Conservation (phyloP, 2,888 invertebrate genomes). For the Unio pictorum region DNA sequence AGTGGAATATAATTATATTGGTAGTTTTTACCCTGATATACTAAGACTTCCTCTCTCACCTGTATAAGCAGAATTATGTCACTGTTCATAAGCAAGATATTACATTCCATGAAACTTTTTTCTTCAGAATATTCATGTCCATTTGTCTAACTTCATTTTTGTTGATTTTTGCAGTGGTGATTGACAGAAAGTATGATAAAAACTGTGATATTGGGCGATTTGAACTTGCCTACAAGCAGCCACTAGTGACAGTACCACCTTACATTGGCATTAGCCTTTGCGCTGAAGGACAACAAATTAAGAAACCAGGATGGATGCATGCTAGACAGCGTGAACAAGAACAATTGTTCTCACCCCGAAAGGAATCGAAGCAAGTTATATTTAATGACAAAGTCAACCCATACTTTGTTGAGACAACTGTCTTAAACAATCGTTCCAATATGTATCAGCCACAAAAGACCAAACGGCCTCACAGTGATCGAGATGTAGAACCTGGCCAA, state of each 20-base stretch:
- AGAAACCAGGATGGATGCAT: slow-evolving; percentile 45
- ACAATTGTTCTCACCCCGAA: slow-evolving; percentile 28
- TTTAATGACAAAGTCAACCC: slow-evolving; percentile 32
- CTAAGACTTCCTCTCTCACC: neutral
- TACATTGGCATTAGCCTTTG: slow-evolving; percentile 70
- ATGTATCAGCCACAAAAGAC: slow-evolving; percentile 39
- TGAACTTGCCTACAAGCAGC: slow-evolving; percentile 70
- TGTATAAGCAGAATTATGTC: neutral
- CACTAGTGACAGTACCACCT: slow-evolving; percentile 67
- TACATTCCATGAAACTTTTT: neutral
- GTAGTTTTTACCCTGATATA: too few relatives aligned
- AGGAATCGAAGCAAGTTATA: slow-evolving; percentile 34
- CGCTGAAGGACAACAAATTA: slow-evolving; percentile 60
- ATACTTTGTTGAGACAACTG: slow-evolving; percentile 13
- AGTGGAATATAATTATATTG: too few relatives aligned
- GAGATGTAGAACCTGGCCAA: slow-evolving; percentile 7
- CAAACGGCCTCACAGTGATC: slow-evolving; percentile 29
- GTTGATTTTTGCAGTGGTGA: slow-evolving; percentile 63
- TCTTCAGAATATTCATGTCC: too few relatives aligned
- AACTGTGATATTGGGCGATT: slow-evolving; percentile 69
- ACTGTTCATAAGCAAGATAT: neutral
- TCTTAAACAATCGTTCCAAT: slow-evolving; percentile 14
- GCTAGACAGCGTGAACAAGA: slow-evolving; percentile 17
- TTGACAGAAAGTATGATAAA: slow-evolving; percentile 69
- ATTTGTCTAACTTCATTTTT: slow-evolving; percentile 2